Evolutionary conservation across 35 echinoderm and acorn worm genomes (phyloP).

Genomic region (Apostichopus parvimensis): DNA sequence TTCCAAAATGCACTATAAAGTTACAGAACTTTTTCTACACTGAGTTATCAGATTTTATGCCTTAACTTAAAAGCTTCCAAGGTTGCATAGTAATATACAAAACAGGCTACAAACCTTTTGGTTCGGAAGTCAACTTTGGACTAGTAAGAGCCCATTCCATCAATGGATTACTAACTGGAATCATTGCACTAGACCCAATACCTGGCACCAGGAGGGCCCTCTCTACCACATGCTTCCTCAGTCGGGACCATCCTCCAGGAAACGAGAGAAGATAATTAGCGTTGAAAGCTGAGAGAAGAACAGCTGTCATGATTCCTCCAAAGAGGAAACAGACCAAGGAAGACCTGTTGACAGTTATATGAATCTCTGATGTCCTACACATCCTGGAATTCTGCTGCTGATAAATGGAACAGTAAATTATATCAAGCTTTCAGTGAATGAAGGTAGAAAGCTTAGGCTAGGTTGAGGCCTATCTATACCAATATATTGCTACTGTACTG

Average conservation of each 20-base stretch:
- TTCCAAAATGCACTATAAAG: too few species aligned
- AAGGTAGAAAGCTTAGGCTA: too few species aligned
- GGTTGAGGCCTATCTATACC: too few species aligned
- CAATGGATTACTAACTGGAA: constrained; percentile 24
- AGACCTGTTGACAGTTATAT: constrained; percentile 46
- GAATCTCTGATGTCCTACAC: constrained; percentile 31
- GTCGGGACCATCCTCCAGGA: constrained; percentile 10
- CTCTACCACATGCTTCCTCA: not conserved
- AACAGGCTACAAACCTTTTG: constrained; percentile 24
- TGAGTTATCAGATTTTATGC: too few species aligned
- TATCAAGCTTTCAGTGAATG: too few species aligned
- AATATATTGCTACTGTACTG: too few species aligned
- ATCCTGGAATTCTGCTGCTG: not conserved
- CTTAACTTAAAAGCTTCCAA: too few species aligned
- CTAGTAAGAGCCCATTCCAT: not conserved
- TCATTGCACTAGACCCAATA: not conserved
- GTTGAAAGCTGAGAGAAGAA: constrained; percentile 28
- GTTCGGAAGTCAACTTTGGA: not conserved
- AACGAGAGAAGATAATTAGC: not conserved
- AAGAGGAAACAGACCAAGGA: constrained; percentile 57
- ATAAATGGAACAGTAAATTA: too few species aligned
- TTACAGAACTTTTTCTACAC: too few species aligned
- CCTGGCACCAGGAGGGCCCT: constrained; percentile 36
- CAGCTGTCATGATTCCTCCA: constrained; percentile 49
- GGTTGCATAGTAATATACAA: too few species aligned